A percentile compares a stretch with the other conserved stretches of the same genome.
Evolutionary conservation across 2,888 invertebrate genomes (phyloP).

Genomic region (Vanessa cardui): DNA sequence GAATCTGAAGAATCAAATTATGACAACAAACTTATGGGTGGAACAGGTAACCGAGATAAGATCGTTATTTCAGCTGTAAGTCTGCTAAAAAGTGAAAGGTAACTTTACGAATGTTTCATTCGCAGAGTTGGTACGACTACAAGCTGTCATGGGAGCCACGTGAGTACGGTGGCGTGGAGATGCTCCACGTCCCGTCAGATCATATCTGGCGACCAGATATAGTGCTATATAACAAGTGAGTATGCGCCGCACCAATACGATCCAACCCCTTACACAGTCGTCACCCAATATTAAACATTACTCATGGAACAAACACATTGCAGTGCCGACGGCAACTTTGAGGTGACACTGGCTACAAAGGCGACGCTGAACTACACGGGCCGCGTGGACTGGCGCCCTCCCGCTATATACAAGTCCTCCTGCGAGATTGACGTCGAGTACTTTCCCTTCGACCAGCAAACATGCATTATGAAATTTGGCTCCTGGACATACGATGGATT

Average conservation of each 20-base stretch:
- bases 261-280: background rate
- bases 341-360: constrained; percentile 94
- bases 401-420: constrained; percentile 97
- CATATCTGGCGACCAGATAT: constrained; percentile 98
- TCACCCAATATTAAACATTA: background rate
- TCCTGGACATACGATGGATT: constrained; percentile 98
- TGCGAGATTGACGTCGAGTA: constrained; percentile 96
- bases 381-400: constrained; percentile 96
- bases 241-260: too few relatives aligned
- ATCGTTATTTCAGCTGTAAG: background rate
- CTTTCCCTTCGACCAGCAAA: constrained; percentile 97
- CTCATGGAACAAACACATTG: constrained; percentile 42
- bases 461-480: constrained; percentile 96
- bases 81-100: background rate
- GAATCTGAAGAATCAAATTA: constrained; percentile 97
- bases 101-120: constrained; percentile 23
- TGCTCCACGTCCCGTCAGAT: constrained; percentile 97
- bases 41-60: constrained; percentile 77
- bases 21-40: constrained; percentile 97
- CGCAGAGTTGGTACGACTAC: constrained; percentile 96
- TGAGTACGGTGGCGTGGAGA: constrained; percentile 96
- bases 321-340: constrained; percentile 96
- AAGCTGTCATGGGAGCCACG: constrained; percentile 97
- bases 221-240: constrained; percentile 96
- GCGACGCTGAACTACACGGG: constrained; percentile 95